Evolutionary conservation across 2,888 invertebrate species (phyloP).

Genomic region (Coleophora deauratella): DNA sequence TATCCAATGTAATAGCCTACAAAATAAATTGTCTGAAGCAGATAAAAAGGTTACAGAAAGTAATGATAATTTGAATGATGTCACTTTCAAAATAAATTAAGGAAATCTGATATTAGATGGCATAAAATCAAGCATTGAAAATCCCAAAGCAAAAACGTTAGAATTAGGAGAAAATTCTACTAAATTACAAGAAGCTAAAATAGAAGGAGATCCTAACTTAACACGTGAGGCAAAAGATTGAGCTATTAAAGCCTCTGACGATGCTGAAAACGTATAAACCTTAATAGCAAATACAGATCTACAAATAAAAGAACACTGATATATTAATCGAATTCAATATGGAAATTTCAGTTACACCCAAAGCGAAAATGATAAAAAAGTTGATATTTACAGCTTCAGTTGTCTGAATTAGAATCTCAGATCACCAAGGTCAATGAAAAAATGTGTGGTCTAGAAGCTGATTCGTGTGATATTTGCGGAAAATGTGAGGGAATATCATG

Average conservation of each 20-base stretch:
- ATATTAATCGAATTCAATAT: slow-evolving; percentile 60
- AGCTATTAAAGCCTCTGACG: slow-evolving; percentile 68
- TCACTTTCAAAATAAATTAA: slow-evolving; percentile 82
- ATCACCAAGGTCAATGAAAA: slow-evolving; percentile 91
- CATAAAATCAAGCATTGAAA: slow-evolving; percentile 76
- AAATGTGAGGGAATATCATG: slow-evolving; percentile 95
- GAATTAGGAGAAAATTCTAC: slow-evolving; percentile 92
- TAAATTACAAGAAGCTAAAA: slow-evolving; percentile 93
- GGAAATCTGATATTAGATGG: slow-evolving; percentile 81
- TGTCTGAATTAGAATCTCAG: slow-evolving; percentile 78
- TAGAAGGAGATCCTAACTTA: slow-evolving; percentile 95
- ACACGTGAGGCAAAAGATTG: slow-evolving; percentile 86
- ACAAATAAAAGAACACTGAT: slow-evolving; percentile 68
- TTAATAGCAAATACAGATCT: slow-evolving; percentile 62
- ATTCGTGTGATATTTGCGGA: slow-evolving; percentile 95
- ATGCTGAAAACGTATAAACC: slow-evolving; percentile 74
- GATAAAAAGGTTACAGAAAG: slow-evolving; percentile 75
- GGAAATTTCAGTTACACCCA: slow-evolving; percentile 74
- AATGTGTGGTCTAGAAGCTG: slow-evolving; percentile 86
- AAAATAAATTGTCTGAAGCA: slow-evolving; percentile 77
- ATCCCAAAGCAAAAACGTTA: slow-evolving; percentile 80
- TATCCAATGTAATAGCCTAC: slow-evolving; percentile 73
- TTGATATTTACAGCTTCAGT: slow-evolving; percentile 77
- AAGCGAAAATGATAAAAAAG: slow-evolving; percentile 80
- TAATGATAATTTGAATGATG: slow-evolving; percentile 71